Evolutionary conservation across 2,888 invertebrate genomes (phyloP).

Genomic region (Caenorhabditis angaria): DNA sequence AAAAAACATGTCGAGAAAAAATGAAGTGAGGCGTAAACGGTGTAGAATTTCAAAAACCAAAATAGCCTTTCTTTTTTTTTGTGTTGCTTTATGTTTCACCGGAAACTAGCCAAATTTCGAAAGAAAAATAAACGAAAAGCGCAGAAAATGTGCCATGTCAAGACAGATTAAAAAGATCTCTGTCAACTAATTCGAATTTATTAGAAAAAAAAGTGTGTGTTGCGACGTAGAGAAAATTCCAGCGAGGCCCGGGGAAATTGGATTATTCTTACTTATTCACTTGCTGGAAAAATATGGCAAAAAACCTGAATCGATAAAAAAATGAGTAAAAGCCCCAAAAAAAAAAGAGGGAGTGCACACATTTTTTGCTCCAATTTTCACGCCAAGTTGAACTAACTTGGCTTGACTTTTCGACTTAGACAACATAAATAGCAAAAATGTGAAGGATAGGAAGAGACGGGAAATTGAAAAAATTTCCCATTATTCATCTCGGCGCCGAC

Average conservation of each 20-base stretch:
- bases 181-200: slow-evolving; percentile 2
- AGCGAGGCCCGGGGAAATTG: slow-evolving; percentile 5
- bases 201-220: slow-evolving; percentile 2
- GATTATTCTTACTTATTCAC: neutral
- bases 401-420: neutral
- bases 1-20: neutral
- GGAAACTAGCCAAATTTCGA: neutral
- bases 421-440: neutral
- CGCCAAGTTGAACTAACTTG: neutral
- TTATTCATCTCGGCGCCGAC: neutral
- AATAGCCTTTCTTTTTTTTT: neutral
- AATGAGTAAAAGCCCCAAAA: neutral
- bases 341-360: neutral
- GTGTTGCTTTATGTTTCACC: too few species aligned
- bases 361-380: neutral
- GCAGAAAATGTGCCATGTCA: neutral
- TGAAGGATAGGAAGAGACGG: too few species aligned
- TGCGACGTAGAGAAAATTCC: neutral
- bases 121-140: neutral
- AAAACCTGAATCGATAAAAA: neutral
- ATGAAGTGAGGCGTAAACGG: neutral
- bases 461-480: neutral
- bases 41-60: slow-evolving; percentile 1
- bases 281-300: too few species aligned
- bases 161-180: slow-evolving; percentile 5